Evolutionary conservation across 2,797 vertebrate species (phyloP).

Genomic region (Sebastes steindachneri): DNA sequence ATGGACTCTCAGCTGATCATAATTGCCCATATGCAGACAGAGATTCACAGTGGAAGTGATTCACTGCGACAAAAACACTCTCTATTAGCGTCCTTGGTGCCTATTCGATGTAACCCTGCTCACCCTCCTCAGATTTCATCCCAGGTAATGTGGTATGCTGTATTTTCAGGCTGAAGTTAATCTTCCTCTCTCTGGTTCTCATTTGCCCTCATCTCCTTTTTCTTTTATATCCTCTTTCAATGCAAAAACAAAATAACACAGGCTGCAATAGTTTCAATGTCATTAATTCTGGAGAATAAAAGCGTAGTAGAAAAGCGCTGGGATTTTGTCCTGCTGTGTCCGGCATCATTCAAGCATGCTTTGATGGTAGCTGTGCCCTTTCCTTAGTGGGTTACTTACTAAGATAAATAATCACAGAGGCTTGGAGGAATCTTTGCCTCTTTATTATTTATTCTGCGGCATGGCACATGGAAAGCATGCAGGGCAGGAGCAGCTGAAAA

Average conservation of each 20-base stretch:
- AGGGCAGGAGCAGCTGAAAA: slow-evolving; percentile 29
- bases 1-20: slow-evolving; percentile 40
- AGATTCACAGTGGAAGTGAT: slow-evolving; percentile 38
- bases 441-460: slow-evolving; percentile 59
- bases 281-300: slow-evolving; percentile 3
- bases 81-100: slow-evolving; percentile 24
- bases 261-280: slow-evolving; percentile 4
- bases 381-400: slow-evolving; percentile 43
- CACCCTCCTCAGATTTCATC: slow-evolving; percentile 15
- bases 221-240: neutral
- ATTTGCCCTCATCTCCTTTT: neutral
- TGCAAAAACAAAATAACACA: neutral
- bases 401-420: slow-evolving; percentile 41
- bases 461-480: slow-evolving; percentile 20
- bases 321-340: slow-evolving; percentile 42
- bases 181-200: neutral
- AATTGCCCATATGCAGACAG: slow-evolving; percentile 27
- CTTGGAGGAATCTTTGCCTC: slow-evolving; percentile 34
- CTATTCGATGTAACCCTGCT: slow-evolving; percentile 13
- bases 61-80: slow-evolving; percentile 36
- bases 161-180: neutral
- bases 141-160: slow-evolving; percentile 5
- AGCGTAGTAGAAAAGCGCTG: neutral
- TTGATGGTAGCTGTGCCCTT: slow-evolving; percentile 50
- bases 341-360: slow-evolving; percentile 24